Conservation (phyloP, 2,888 invertebrate genomes). For the Diplazon laetatorius region DNA sequence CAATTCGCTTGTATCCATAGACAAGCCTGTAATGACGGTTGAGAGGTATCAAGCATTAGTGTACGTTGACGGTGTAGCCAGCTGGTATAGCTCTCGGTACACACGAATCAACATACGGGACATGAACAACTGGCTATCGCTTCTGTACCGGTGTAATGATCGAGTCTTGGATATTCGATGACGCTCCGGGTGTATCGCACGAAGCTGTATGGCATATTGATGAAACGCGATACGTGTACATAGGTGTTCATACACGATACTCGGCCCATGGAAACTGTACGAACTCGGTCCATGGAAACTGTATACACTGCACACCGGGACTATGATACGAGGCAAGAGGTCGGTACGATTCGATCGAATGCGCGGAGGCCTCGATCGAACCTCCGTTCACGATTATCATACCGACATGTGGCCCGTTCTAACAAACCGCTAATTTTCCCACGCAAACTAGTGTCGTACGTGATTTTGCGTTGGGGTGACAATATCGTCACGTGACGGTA, state of each 20-base stretch:
- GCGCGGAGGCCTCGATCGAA: background rate
- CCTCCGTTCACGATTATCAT: background rate
- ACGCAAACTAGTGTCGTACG: background rate
- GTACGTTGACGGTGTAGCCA: background rate
- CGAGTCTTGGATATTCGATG: constrained; percentile 15
- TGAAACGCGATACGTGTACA: background rate
- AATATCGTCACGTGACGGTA: too few species aligned
- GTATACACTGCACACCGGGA: background rate
- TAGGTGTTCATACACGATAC: too few species aligned
- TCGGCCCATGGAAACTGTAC: constrained; percentile 5
- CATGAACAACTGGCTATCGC: constrained; percentile 18
- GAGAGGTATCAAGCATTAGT: constrained; percentile 14
- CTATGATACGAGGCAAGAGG: constrained; percentile 3
- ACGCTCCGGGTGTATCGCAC: constrained; percentile 5
- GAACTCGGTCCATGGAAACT: background rate
- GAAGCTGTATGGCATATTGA: background rate
- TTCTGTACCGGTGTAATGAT: constrained; percentile 17
- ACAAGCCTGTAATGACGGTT: constrained; percentile 1
- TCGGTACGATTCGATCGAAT: constrained; percentile 7
- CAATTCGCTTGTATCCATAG: background rate
- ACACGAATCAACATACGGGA: constrained; percentile 32
- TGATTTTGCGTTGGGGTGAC: too few species aligned
- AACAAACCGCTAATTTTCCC: background rate
- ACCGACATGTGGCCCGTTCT: too few species aligned
- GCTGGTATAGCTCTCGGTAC: constrained; percentile 12